Evolutionary conservation across 2,888 invertebrate genomes (phyloP).

Genomic region (Furcula furcula): DNA sequence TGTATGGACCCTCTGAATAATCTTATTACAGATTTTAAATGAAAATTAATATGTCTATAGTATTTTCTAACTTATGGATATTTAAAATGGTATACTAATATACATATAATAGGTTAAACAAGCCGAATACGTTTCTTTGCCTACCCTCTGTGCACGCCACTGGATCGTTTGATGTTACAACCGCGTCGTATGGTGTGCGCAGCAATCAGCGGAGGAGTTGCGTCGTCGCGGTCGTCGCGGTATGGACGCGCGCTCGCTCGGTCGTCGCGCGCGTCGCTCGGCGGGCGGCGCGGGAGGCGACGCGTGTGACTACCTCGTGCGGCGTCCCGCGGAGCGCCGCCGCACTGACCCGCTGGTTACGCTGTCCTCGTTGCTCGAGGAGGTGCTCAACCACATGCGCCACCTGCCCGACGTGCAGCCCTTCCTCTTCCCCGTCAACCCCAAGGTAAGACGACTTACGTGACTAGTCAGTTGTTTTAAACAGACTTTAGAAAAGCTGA

Average conservation of each 20-base stretch:
- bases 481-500: too few relatives aligned
- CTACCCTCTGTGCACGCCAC: too few relatives aligned
- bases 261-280: constrained; percentile 54
- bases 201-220: constrained; percentile 90
- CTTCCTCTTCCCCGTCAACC: constrained; percentile 96
- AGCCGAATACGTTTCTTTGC: too few relatives aligned
- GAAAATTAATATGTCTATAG: too few relatives aligned
- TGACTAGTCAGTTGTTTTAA: too few relatives aligned
- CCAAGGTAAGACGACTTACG: constrained; percentile 89
- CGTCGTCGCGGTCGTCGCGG: constrained; percentile 89
- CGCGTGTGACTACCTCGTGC: constrained; percentile 91
- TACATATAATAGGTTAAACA: too few relatives aligned
- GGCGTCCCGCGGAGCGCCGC: constrained; percentile 92
- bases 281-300: constrained; percentile 45
- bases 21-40: too few relatives aligned
- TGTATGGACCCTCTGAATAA: too few relatives aligned
- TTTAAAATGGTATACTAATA: too few relatives aligned
- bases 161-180: too few relatives aligned
- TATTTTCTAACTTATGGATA: too few relatives aligned
- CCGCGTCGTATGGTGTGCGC: too few relatives aligned
- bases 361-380: constrained; percentile 93
- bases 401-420: constrained; percentile 95
- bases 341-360: constrained; percentile 98
- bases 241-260: constrained; percentile 71
- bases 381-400: constrained; percentile 95